These are phyloP conservation scores for Watsonalla cultraria DNA, from an alignment of 2,888 invertebrate genomes.

Conservation along the genomic window DNA sequence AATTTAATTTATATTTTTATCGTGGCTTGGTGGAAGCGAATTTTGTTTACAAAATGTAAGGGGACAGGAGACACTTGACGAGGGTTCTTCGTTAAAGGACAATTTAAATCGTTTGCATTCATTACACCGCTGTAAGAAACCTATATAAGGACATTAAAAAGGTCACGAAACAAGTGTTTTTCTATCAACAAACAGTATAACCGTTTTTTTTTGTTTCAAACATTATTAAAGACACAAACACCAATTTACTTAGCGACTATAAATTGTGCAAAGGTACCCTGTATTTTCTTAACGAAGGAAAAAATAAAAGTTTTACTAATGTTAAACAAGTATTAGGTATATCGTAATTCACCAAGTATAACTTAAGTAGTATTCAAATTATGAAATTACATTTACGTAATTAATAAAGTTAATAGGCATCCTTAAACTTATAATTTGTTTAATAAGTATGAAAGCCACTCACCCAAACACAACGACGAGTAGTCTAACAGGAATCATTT, in stretches of 20 bases:
- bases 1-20: slow-evolving; percentile 3
- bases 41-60: slow-evolving; percentile 4
- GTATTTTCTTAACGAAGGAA: no score
- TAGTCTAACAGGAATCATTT: slow-evolving; percentile 4
- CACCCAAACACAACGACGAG: slow-evolving; percentile 7
- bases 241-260: no score
- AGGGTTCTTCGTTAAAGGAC: slow-evolving; percentile 37
- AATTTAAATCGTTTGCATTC: slow-evolving; percentile 27
- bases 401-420: no score
- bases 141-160: not conserved
- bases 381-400: no score
- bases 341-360: no score
- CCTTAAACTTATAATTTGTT: no score
- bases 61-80: slow-evolving; percentile 30
- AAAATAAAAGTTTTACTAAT: no score
- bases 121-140: slow-evolving; percentile 8
- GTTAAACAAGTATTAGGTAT: no score
- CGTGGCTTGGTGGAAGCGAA: not conserved
- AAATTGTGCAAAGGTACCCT: no score
- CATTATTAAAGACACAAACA: not conserved
- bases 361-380: no score
- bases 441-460: slow-evolving; percentile 3
- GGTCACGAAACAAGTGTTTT: not conserved
- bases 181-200: not conserved
- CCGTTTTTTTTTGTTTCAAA: not conserved